Percentiles rank a stretch among this genome's conserved stretches.
phyloP scores from a whole-genome alignment of 1,140 invertebrate species.

The Plectus sambesii region DNA sequence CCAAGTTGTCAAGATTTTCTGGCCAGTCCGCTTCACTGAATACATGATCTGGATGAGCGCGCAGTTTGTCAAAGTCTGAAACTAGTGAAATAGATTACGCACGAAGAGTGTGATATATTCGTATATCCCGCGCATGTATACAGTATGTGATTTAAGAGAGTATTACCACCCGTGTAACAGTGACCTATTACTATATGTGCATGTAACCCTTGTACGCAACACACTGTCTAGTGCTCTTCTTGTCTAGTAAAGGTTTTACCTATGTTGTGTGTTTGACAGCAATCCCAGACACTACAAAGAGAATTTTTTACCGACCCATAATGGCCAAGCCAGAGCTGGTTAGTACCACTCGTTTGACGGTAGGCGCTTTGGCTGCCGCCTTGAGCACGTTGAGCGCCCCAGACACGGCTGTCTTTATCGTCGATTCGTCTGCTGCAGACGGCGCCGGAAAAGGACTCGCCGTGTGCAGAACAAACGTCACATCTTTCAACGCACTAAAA shows the following conservation, averaged over 20 bases:
- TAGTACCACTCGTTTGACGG: constrained; percentile 53
- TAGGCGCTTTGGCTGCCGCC: constrained; percentile 49
- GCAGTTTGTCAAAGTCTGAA: constrained; percentile 45
- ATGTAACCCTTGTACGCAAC: no score
- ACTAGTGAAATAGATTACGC: constrained; percentile 3
- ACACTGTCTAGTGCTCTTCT: no score
- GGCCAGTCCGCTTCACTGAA: constrained; percentile 54
- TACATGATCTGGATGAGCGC: constrained; percentile 44
- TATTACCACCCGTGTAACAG: no score
- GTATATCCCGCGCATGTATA: no score
- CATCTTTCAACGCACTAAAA: constrained; percentile 52
- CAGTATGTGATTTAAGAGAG: no score
- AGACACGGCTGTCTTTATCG: constrained; percentile 52
- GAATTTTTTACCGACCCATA: constrained; percentile 50
- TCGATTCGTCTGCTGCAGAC: constrained; percentile 46
- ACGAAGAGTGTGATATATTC: no score
- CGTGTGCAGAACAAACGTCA: constrained; percentile 52
- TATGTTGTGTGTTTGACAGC: no score
- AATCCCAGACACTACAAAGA: no score
- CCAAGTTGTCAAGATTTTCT: constrained; percentile 46
- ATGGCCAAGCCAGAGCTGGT: constrained; percentile 54
- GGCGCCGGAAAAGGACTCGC: constrained; percentile 53
- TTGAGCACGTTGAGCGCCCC: constrained; percentile 53
- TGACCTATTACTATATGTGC: no score
- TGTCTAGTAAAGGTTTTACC: no score